Percentiles rank a stretch among this genome's conserved stretches.
These are phyloP conservation scores for Pyrocoelia pectoralis DNA, from an alignment of 2,888 invertebrate species.

Conservation along the genomic window DNA sequence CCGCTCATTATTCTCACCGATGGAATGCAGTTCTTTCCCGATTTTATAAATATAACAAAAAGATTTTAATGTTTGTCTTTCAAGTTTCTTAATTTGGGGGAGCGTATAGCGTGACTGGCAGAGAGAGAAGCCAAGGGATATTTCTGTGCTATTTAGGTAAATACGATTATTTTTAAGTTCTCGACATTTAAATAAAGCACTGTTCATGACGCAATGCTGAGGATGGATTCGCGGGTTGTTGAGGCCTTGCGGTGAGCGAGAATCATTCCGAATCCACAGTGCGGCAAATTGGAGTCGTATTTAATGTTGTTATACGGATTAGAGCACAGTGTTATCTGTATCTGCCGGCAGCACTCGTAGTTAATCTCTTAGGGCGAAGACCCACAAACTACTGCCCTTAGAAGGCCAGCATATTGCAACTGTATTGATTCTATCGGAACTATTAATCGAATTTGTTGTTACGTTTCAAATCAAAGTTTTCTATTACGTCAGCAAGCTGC, in stretches of 20 bases:
- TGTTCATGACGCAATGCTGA: slow-evolving; percentile 45
- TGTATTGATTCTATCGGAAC: slow-evolving; percentile 32
- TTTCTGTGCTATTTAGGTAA: slow-evolving; percentile 48
- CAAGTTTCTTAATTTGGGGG: slow-evolving; percentile 46
- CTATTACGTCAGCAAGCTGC: neutral
- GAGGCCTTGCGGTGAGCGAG: slow-evolving; percentile 55
- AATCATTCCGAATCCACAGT: slow-evolving; percentile 61
- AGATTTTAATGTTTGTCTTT: slow-evolving; percentile 47
- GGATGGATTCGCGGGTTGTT: slow-evolving; percentile 47
- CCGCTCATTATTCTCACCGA: slow-evolving; percentile 41
- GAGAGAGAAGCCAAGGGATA: slow-evolving; percentile 42
- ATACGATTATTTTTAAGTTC: slow-evolving; percentile 50
- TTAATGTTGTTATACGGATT: slow-evolving; percentile 65
- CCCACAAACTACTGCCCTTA: slow-evolving; percentile 37
- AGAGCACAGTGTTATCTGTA: slow-evolving; percentile 57
- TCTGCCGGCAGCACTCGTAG: slow-evolving; percentile 56
- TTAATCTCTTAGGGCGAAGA: slow-evolving; percentile 54
- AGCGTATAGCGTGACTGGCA: slow-evolving; percentile 46
- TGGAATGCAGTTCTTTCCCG: slow-evolving; percentile 45
- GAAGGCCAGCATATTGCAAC: slow-evolving; percentile 37
- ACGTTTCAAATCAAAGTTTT: slow-evolving; percentile 17
- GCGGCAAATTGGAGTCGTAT: slow-evolving; percentile 65
- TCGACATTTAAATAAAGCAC: slow-evolving; percentile 46
- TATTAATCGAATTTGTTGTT: slow-evolving; percentile 30
- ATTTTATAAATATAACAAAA: slow-evolving; percentile 51